Evolutionary conservation across 2,113 vertebrate species (phyloP).

Genomic region (Pongo abelii): DNA sequence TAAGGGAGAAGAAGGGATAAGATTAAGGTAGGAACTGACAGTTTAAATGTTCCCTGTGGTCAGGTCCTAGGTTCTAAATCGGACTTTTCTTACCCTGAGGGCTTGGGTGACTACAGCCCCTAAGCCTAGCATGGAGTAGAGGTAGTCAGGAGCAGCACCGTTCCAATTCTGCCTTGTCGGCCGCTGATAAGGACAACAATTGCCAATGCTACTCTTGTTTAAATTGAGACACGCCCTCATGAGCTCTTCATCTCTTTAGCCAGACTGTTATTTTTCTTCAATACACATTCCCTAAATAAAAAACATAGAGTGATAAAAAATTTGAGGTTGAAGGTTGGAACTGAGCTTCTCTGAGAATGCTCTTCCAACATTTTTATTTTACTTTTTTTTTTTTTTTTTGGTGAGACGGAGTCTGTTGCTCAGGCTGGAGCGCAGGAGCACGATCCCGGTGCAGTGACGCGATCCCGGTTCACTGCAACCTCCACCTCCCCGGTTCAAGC

Average conservation of each 20-base stretch:
- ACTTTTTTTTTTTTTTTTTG: too few relatives aligned
- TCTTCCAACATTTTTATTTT: neutral
- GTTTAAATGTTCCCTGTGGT: neutral
- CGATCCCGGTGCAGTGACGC: too few relatives aligned
- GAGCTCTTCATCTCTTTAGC: neutral
- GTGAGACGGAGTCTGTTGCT: too few relatives aligned
- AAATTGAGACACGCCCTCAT: neutral
- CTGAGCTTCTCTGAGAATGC: neutral
- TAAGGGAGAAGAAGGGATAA: neutral
- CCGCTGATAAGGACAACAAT: neutral
- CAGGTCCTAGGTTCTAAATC: neutral
- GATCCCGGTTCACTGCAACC: too few relatives aligned
- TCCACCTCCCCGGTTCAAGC: too few relatives aligned
- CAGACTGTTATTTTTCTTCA: neutral
- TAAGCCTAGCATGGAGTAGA: neutral
- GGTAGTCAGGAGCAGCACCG: accelerated
- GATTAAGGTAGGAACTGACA: neutral
- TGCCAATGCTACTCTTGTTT: neutral
- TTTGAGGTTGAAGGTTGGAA: neutral
- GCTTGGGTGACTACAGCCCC: neutral
- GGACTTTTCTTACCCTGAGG: neutral
- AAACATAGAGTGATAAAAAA: neutral
- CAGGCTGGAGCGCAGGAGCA: too few relatives aligned
- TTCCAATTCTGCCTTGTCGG: accelerated
- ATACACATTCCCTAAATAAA: neutral